Conservation (phyloP, 1,140 invertebrate genomes). For the Drosophila takahashii region DNA sequence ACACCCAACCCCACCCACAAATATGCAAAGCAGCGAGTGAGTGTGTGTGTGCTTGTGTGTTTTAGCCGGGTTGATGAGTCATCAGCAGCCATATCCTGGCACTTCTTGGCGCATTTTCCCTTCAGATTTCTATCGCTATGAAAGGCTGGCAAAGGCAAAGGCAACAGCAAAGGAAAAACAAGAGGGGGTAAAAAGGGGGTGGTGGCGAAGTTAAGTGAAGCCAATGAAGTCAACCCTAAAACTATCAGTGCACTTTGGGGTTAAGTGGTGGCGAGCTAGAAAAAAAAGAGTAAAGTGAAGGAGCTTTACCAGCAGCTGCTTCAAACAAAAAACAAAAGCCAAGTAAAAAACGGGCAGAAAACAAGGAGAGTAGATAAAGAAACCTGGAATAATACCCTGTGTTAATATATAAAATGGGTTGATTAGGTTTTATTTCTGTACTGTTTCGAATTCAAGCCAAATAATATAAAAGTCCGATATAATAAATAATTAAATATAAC, state of each 20-base stretch:
- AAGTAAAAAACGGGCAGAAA: neutral
- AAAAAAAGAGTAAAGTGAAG: slow-evolving; percentile 12
- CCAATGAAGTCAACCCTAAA: slow-evolving; percentile 50
- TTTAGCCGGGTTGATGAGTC: slow-evolving; percentile 45
- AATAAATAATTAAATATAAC: too few species aligned
- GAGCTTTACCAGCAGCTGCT: neutral
- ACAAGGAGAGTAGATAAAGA: neutral
- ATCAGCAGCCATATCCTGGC: slow-evolving; percentile 34
- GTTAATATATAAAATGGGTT: neutral
- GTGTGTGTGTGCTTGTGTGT: slow-evolving; percentile 23
- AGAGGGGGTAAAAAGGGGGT: too few species aligned
- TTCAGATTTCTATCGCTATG: slow-evolving; percentile 40
- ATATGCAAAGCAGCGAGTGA: slow-evolving; percentile 39
- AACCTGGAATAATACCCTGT: neutral
- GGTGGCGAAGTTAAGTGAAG: slow-evolving; percentile 24
- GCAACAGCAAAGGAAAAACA: neutral
- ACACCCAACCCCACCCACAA: neutral
- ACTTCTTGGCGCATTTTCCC: slow-evolving; percentile 41
- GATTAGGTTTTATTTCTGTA: too few species aligned
- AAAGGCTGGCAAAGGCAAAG: slow-evolving; percentile 15
- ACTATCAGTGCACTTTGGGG: slow-evolving; percentile 47
- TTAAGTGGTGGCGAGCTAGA: slow-evolving; percentile 31
- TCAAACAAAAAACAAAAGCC: neutral
- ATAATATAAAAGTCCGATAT: too few species aligned
- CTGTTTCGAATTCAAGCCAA: too few species aligned